Base-by-base conservation (phyloP, 2,888 invertebrate species). In the Dichetophora obliterata region DNA sequence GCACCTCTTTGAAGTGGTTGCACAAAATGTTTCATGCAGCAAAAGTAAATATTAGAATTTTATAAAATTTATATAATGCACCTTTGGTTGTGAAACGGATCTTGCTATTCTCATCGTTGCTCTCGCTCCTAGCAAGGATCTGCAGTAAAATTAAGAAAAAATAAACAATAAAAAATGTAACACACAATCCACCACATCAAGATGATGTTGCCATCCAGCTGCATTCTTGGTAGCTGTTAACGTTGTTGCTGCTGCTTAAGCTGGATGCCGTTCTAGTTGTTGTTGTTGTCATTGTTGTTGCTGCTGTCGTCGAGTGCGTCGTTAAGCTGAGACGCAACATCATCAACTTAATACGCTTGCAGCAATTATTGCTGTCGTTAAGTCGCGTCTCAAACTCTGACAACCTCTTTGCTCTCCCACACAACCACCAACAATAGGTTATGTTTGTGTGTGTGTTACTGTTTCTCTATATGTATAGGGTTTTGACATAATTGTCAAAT, bases 401-500 rank as follows among this genome's bases (percentile, higher is more conserved):
- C 9, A 59, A 59, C 5, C 59, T 5, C 19, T 27, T 0, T 14
- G 27, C 43, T 43, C 43, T 43, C 2, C 11, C 3, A 43, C 14
- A 2, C 59, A 59, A 59, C 59, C 59, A 27, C 8, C 59, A 59
- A 27, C 16, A 11, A 27, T 14, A 16, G 31, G 5, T 24, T 22
- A n/a, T 69, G 31, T n/a, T 6, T 9, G 22, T 34, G 34, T 70
- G 34, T 22, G 70, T n/a, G 71, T 37, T 22, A 31, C 31, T 71
- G 24, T 43, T 43, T 24, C 8, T 71, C 14, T 71, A 43, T 59
- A 16, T 59, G 37, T 22, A 22, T 37, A 19, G 19, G 52, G 74
- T 77, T 80, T 81, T 80, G 76, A 81, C 78, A 82, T 84, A 84
- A 84, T 84, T 84, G 84, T 83, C 83, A 84, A 84, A 84, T 84